These are phyloP conservation scores for Nipponacmea schrenckii DNA, from an alignment of 2,888 invertebrate species.

Conservation along the genomic window DNA sequence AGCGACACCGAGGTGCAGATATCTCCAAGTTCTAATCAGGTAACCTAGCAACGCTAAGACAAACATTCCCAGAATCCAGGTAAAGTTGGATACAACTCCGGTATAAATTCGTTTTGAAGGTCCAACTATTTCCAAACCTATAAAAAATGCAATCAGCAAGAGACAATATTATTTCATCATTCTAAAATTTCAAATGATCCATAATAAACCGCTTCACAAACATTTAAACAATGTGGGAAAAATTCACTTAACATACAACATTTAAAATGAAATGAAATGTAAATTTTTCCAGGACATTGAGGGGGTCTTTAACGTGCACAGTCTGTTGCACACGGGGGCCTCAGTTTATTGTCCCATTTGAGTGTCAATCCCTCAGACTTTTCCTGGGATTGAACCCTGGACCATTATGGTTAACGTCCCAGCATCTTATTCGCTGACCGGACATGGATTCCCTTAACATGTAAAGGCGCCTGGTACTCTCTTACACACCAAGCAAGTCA, in stretches of 20 bases:
- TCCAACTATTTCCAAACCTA: neutral
- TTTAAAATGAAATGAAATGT: neutral
- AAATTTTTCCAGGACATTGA: neutral
- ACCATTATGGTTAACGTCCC: no score
- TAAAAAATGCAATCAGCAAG: no score
- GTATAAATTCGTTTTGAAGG: constrained; percentile 10
- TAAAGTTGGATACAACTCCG: constrained; percentile 20
- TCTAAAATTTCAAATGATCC: neutral
- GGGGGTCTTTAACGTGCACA: no score
- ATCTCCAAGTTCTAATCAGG: neutral
- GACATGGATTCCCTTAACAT: no score
- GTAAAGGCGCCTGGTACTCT: no score
- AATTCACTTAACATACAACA: neutral
- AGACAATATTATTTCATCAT: no score
- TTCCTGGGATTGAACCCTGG: no score
- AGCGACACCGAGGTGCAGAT: neutral
- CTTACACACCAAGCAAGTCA: no score
- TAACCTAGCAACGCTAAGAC: neutral
- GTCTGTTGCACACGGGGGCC: no score
- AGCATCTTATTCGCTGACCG: no score
- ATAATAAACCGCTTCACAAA: neutral
- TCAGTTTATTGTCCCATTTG: no score
- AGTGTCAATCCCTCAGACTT: no score
- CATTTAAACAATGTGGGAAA: neutral
- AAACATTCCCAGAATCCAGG: neutral